phyloP scores from a whole-genome alignment of 1,140 invertebrate species.

The Drosophila athabasca region DNA sequence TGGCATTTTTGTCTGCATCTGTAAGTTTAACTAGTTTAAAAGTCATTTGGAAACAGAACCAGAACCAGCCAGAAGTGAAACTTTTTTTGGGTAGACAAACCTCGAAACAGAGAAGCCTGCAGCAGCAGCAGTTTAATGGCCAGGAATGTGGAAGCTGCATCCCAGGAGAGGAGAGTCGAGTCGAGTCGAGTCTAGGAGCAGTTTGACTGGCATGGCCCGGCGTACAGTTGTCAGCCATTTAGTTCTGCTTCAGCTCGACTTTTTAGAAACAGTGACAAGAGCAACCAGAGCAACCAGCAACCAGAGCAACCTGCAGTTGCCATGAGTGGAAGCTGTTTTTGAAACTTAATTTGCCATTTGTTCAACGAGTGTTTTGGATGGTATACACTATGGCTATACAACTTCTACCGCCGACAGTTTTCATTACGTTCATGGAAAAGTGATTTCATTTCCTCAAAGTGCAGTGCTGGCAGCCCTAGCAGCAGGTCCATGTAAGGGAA shows the following conservation, averaged over 20 bases:
- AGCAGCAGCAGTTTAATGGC: neutral
- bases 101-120: neutral
- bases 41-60: conserved; percentile 35
- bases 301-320: conserved; percentile 24
- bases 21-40: conserved; percentile 51
- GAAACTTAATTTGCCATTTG: conserved; percentile 42
- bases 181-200: no score
- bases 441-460: conserved; percentile 19
- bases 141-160: neutral
- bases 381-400: neutral
- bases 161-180: no score
- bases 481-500: no score
- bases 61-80: conserved; percentile 29
- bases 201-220: conserved; percentile 34
- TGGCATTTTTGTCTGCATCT: conserved; percentile 16
- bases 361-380: conserved; percentile 22
- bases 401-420: conserved; percentile 24
- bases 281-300: conserved; percentile 27
- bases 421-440: conserved; percentile 26
- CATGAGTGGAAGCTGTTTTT: conserved; percentile 35
- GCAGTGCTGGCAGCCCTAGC: neutral
- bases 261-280: conserved; percentile 17
- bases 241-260: conserved; percentile 16
- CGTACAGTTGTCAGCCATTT: conserved; percentile 54
- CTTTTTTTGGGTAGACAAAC: neutral